phyloP scores from a whole-genome alignment of 1,140 invertebrate species.

The Drosophila jambulina region DNA sequence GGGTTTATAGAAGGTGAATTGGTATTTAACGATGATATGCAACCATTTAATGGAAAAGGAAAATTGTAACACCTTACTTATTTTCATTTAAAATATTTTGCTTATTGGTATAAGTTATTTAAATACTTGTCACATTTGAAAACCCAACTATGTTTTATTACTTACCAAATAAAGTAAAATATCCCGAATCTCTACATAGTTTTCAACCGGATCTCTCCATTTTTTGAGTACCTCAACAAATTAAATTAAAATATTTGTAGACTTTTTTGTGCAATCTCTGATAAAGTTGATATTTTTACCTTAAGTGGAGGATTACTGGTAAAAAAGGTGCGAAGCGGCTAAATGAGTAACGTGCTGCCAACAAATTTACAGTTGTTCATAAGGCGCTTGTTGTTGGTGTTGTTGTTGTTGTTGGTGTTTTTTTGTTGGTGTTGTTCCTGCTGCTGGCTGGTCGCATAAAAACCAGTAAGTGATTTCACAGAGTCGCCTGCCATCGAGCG shows the following conservation, averaged over 20 bases:
- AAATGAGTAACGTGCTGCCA: slow-evolving; percentile 77
- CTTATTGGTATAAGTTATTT: not conserved
- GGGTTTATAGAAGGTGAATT: slow-evolving; percentile 15
- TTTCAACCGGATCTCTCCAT: not conserved
- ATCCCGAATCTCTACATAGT: not conserved
- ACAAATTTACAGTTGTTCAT: slow-evolving; percentile 75
- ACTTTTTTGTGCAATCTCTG: slow-evolving; percentile 29
- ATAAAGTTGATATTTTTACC: slow-evolving; percentile 55
- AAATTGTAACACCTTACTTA: too few relatives aligned
- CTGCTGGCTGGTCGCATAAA: slow-evolving; percentile 62
- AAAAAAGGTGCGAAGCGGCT: slow-evolving; percentile 74
- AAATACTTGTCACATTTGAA: not conserved
- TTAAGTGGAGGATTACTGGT: slow-evolving; percentile 53
- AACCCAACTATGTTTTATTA: not conserved
- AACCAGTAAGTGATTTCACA: slow-evolving; percentile 82
- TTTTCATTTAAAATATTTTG: not conserved
- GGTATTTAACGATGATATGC: not conserved
- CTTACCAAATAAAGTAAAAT: not conserved
- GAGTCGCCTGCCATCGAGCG: slow-evolving; percentile 47
- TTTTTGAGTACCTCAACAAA: slow-evolving; percentile 1
- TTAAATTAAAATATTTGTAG: slow-evolving; percentile 41
- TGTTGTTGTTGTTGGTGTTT: not conserved
- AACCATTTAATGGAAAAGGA: not conserved
- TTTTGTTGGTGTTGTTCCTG: slow-evolving; percentile 4
- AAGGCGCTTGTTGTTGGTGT: slow-evolving; percentile 26